Evolutionary conservation across 2,797 vertebrate species (phyloP).

Genomic region (Muraenolepis orangiensis): DNA sequence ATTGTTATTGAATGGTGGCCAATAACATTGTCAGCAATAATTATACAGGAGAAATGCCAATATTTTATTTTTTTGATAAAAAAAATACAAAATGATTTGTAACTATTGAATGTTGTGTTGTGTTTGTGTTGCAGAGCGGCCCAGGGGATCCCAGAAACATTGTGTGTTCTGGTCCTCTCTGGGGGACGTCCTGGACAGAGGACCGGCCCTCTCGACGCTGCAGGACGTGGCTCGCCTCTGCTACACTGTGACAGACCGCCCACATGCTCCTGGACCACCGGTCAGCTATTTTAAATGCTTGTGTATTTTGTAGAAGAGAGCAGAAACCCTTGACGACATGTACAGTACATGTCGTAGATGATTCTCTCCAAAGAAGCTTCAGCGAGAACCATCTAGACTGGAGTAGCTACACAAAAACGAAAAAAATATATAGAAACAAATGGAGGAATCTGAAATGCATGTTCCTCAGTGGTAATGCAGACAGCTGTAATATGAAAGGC

Average conservation of each 20-base stretch:
- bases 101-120: neutral
- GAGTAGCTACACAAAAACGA: no score
- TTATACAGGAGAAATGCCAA: no score
- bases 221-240: slow-evolving; percentile 76
- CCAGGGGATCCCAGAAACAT: slow-evolving; percentile 13
- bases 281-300: neutral
- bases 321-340: neutral
- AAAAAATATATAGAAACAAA: no score
- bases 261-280: slow-evolving; percentile 40
- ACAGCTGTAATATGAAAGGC: no score
- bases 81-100: neutral
- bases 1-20: neutral
- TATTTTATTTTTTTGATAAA: neutral
- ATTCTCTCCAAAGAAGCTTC: no score
- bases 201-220: slow-evolving; percentile 76
- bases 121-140: slow-evolving; percentile 14
- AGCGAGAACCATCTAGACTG: no score
- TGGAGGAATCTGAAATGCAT: no score
- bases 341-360: neutral
- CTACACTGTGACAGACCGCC: slow-evolving; percentile 60
- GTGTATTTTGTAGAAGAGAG: neutral
- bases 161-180: slow-evolving; percentile 83
- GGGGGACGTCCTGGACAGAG: slow-evolving; percentile 76
- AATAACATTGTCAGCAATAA: neutral
- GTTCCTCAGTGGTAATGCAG: no score